A percentile compares a stretch with the other conserved stretches of the same genome.
These are phyloP conservation scores for Uropetala carovei DNA, from an alignment of 2,888 invertebrate species.

Conservation along the genomic window DNA sequence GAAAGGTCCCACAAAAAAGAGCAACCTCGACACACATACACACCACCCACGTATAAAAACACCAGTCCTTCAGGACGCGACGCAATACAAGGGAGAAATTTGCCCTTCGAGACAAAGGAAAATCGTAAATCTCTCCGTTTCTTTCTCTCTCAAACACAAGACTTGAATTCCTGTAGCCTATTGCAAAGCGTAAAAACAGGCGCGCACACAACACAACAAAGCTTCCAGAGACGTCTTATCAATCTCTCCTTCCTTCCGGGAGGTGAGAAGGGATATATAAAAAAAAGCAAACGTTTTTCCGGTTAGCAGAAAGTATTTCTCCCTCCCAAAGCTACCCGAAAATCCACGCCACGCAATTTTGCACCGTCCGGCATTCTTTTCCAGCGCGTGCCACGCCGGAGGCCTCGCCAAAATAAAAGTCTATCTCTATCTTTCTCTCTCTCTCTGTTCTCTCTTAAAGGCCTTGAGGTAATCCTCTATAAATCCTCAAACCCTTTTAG, in stretches of 20 bases:
- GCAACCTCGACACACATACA: not conserved
- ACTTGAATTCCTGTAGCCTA: not conserved
- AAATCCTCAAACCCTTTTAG: not conserved
- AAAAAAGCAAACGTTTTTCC: not conserved
- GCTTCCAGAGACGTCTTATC: not conserved
- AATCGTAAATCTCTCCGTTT: not conserved
- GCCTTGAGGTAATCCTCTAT: not conserved
- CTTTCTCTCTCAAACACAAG: not conserved
- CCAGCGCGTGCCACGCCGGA: not conserved
- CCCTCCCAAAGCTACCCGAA: too few species aligned
- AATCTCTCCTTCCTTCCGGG: not conserved
- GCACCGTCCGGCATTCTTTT: not conserved
- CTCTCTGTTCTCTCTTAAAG: not conserved
- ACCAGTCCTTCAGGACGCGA: not conserved
- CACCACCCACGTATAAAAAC: not conserved
- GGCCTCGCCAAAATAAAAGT: not conserved
- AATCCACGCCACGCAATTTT: not conserved
- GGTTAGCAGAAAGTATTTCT: too few species aligned
- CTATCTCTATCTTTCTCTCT: too few species aligned
- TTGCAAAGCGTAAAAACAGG: not conserved
- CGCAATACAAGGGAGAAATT: slow-evolving; percentile 18
- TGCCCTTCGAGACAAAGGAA: slow-evolving; percentile 13
- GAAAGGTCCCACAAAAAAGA: not conserved
- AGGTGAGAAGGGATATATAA: not conserved
- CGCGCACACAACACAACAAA: too few species aligned